Conservation (phyloP, 1,140 invertebrate species). For the Calycopis cecrops region DNA sequence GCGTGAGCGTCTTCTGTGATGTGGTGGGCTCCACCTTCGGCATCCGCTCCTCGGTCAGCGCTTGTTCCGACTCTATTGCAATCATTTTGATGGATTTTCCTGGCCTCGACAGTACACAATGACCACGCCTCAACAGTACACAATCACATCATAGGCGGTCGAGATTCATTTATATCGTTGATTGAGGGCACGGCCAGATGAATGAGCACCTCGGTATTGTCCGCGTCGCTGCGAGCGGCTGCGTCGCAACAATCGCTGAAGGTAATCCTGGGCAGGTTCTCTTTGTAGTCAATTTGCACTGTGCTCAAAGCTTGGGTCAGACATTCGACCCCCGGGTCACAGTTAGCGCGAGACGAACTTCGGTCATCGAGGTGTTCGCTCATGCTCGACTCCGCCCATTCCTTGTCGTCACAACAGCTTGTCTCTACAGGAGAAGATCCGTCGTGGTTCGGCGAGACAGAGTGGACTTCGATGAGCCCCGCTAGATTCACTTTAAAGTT, state of each 20-base stretch:
- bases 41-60: conserved; percentile 51
- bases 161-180: conserved; percentile 53
- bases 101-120: not conserved
- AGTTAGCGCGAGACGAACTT: conserved; percentile 32
- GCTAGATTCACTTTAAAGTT: conserved; percentile 70
- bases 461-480: conserved; percentile 53
- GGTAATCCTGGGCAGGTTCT: conserved; percentile 64
- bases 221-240: conserved; percentile 34
- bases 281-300: conserved; percentile 55
- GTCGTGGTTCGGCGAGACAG: not conserved
- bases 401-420: conserved; percentile 37
- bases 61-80: conserved; percentile 62
- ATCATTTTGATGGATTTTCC: conserved; percentile 60
- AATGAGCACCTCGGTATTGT: conserved; percentile 51
- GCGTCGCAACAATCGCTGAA: conserved; percentile 69
- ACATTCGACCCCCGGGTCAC: conserved; percentile 41
- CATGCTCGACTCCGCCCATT: conserved; percentile 64
- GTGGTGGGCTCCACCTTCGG: conserved; percentile 51
- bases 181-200: conserved; percentile 65
- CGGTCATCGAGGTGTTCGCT: conserved; percentile 52
- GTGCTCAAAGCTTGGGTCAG: conserved; percentile 52
- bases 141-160: conserved; percentile 61
- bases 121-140: conserved; percentile 2
- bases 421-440: conserved; percentile 19
- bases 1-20: conserved; percentile 53